phyloP scores from a whole-genome alignment of 2,113 vertebrate genomes.

The Silurus meridionalis region DNA sequence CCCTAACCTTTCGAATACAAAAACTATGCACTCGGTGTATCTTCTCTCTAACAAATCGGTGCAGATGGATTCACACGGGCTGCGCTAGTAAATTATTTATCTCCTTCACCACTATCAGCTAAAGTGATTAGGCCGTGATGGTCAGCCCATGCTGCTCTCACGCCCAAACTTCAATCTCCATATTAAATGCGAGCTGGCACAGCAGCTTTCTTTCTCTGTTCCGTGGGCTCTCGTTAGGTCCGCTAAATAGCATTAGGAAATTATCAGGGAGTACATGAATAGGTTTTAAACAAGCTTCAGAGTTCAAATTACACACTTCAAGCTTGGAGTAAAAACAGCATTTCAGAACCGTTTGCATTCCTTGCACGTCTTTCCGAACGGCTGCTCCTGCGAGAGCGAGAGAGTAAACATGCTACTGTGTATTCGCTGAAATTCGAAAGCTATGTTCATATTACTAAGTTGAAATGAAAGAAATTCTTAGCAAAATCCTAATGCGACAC shows the following conservation, averaged over 20 bases:
- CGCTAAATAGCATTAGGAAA: slow-evolving; percentile 41
- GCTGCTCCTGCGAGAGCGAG: slow-evolving; percentile 65
- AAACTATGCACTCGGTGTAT: not conserved
- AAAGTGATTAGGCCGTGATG: slow-evolving; percentile 54
- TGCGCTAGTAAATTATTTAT: slow-evolving; percentile 69
- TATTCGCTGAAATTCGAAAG: slow-evolving; percentile 60
- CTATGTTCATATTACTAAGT: not conserved
- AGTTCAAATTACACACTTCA: slow-evolving; percentile 44
- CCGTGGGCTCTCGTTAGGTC: slow-evolving; percentile 24
- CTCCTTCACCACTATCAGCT: slow-evolving; percentile 57
- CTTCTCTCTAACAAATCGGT: not conserved
- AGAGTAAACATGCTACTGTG: slow-evolving; percentile 70
- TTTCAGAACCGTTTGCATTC: slow-evolving; percentile 58
- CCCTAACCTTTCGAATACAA: not conserved
- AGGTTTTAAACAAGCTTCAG: slow-evolving; percentile 31
- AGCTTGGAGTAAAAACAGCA: slow-evolving; percentile 23
- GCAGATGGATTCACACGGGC: not conserved
- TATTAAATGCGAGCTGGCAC: slow-evolving; percentile 25
- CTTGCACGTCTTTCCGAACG: slow-evolving; percentile 61
- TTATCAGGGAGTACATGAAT: slow-evolving; percentile 46
- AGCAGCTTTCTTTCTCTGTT: slow-evolving; percentile 4
- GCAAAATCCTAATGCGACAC: not conserved
- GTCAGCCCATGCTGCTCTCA: slow-evolving; percentile 54
- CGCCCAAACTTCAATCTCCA: slow-evolving; percentile 39
- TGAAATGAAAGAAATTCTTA: not conserved